phyloP scores from a whole-genome alignment of 2,113 vertebrate genomes.

The Petromus typicus region DNA sequence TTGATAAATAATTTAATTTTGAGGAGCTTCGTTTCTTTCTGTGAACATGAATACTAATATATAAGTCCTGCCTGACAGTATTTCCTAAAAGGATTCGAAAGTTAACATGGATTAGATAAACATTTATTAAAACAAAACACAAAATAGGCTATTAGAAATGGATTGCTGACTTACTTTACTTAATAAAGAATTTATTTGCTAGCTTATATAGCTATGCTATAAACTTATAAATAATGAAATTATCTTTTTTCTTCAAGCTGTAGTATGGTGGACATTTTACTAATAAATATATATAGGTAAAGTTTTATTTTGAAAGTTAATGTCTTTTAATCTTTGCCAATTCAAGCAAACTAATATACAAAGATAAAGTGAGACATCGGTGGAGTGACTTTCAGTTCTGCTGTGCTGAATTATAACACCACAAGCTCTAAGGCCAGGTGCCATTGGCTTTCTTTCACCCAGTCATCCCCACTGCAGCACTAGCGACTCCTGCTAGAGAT shows the following conservation, averaged over 20 bases:
- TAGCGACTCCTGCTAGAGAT: neutral
- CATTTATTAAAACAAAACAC: neutral
- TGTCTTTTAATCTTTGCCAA: neutral
- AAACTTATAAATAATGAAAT: neutral
- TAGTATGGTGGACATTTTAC: neutral
- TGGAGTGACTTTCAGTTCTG: neutral
- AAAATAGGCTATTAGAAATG: neutral
- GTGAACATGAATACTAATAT: neutral
- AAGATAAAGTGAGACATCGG: neutral
- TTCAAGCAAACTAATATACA: neutral
- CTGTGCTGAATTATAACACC: neutral
- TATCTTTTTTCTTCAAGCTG: neutral
- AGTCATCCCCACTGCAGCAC: neutral
- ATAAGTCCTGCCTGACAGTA: no score
- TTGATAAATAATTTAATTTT: neutral
- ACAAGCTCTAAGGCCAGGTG: neutral
- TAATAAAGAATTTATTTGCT: neutral
- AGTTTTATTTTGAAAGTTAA: neutral
- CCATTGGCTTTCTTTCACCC: neutral
- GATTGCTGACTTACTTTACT: neutral
- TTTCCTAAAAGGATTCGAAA: neutral
- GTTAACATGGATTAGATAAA: neutral
- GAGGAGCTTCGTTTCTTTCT: neutral
- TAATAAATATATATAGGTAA: neutral
- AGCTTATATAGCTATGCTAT: neutral